Evolutionary conservation across 2,797 vertebrate species (phyloP).

Genomic region (Prionace glauca): DNA sequence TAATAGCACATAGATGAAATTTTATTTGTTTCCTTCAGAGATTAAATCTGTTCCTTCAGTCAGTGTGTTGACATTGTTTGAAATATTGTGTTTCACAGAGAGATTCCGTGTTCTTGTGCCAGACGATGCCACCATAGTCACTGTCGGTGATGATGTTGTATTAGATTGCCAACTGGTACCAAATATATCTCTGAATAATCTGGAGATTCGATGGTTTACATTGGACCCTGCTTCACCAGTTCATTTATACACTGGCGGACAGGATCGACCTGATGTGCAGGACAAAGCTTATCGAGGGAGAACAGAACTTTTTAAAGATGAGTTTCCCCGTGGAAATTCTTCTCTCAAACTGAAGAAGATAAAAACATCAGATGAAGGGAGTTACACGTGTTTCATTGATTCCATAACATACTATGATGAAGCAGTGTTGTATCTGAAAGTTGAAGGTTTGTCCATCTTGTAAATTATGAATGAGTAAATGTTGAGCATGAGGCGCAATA

Average conservation of each 20-base stretch:
- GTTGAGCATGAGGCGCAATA: not conserved
- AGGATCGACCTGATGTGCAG: slow-evolving; percentile 46
- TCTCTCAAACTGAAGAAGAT: slow-evolving; percentile 45
- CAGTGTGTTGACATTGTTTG: not conserved
- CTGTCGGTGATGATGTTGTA: slow-evolving; percentile 46
- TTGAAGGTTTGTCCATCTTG: slow-evolving; percentile 45
- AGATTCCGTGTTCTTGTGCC: slow-evolving; percentile 49
- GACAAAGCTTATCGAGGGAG: slow-evolving; percentile 47
- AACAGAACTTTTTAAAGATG: slow-evolving; percentile 47
- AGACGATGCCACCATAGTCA: slow-evolving; percentile 41
- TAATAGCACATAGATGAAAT: not conserved
- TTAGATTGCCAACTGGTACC: slow-evolving; percentile 48
- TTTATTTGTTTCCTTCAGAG: not conserved
- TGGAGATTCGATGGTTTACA: slow-evolving; percentile 52
- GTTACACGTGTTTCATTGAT: slow-evolving; percentile 48
- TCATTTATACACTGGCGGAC: slow-evolving; percentile 48
- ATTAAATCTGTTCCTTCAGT: not conserved
- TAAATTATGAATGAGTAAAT: not conserved
- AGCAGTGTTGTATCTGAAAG: slow-evolving; percentile 45
- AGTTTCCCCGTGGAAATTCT: slow-evolving; percentile 45
- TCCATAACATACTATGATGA: slow-evolving; percentile 48
- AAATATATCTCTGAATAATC: slow-evolving; percentile 44
- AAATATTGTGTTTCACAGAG: slow-evolving; percentile 40
- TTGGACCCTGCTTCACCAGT: slow-evolving; percentile 46
- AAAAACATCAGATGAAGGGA: slow-evolving; percentile 47